Conservation (phyloP, 2,888 invertebrate genomes). For the Polydesmus complanatus region DNA sequence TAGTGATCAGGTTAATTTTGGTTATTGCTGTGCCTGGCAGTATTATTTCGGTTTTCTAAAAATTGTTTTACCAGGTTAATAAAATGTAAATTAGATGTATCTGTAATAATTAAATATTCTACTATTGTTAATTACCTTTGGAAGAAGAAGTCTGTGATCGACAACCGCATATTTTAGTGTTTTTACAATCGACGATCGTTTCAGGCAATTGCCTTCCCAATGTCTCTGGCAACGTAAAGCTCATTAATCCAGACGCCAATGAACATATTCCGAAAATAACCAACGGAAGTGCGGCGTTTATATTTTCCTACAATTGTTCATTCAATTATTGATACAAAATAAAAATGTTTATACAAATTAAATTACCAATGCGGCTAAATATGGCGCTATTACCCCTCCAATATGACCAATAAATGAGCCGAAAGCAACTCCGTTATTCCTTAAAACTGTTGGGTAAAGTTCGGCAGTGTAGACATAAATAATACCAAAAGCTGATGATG, state of each 20-base stretch:
- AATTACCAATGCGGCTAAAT: slow-evolving; percentile 50
- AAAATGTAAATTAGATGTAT: neutral
- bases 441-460: slow-evolving; percentile 72
- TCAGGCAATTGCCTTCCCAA: slow-evolving; percentile 59
- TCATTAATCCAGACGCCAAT: slow-evolving; percentile 50
- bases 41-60: neutral
- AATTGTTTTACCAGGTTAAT: neutral
- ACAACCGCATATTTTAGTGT: neutral
- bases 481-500: slow-evolving; percentile 68
- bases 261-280: slow-evolving; percentile 56
- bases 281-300: slow-evolving; percentile 40
- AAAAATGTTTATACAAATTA: neutral
- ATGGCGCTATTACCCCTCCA: slow-evolving; percentile 74
- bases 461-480: slow-evolving; percentile 79
- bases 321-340: slow-evolving; percentile 20
- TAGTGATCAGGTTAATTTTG: neutral
- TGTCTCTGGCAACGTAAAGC: slow-evolving; percentile 61
- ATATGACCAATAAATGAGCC: slow-evolving; percentile 72
- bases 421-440: slow-evolving; percentile 73
- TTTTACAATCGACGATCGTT: slow-evolving; percentile 27
- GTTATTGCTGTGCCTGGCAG: neutral
- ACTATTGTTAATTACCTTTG: too few relatives aligned
- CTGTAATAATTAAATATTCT: too few relatives aligned
- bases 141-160: too few relatives aligned
- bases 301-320: slow-evolving; percentile 8